These are phyloP conservation scores for Metalampra italica DNA, from an alignment of 2,888 invertebrate genomes.

Conservation along the genomic window DNA sequence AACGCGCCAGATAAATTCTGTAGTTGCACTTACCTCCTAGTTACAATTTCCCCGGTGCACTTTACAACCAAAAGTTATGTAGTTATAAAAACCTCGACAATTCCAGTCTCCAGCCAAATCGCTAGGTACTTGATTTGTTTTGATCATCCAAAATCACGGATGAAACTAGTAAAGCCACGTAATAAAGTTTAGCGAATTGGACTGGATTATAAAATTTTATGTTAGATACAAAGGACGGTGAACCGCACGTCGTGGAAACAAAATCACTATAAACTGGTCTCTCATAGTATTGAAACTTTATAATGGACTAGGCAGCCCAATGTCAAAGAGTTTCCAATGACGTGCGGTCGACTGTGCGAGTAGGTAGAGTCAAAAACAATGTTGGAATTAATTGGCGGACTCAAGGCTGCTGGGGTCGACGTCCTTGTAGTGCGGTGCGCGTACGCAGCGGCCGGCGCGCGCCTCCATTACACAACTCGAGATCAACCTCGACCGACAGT, in stretches of 20 bases:
- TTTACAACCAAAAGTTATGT: no score
- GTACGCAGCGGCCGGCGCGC: constrained; percentile 18
- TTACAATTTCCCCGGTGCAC: no score
- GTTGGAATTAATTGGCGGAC: constrained; percentile 60
- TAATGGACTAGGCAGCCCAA: no score
- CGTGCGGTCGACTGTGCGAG: no score
- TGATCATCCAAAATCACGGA: background rate
- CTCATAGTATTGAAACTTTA: no score
- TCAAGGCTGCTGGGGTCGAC: constrained; percentile 66
- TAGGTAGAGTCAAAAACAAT: constrained; percentile 32
- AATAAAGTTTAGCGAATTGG: constrained; percentile 5
- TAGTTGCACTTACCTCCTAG: no score
- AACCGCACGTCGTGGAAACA: no score
- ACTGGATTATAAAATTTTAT: constrained; percentile 4
- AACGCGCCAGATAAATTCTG: no score
- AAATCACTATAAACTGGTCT: no score
- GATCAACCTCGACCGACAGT: background rate
- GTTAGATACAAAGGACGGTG: background rate
- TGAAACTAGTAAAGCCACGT: background rate
- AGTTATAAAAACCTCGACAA: no score
- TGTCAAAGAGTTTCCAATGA: no score
- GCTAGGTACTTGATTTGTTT: background rate
- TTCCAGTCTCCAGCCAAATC: no score
- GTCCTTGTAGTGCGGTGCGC: constrained; percentile 47
- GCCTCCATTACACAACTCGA: background rate